Evolutionary conservation across 2,797 vertebrate genomes (phyloP).

Genomic region (Chelmon rostratus): DNA sequence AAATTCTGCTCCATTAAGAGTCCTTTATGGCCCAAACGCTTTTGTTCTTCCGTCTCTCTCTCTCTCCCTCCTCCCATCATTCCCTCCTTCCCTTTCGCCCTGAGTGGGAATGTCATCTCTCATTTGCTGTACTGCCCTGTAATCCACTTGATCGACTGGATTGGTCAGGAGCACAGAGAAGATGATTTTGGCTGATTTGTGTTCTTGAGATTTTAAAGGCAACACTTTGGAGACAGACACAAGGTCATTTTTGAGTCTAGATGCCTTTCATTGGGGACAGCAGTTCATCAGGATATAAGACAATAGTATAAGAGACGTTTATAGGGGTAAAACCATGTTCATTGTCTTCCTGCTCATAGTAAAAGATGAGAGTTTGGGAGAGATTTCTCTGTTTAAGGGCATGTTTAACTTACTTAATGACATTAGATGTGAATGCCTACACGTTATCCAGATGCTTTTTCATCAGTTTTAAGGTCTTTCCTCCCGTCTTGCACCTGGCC

Average conservation of each 20-base stretch:
- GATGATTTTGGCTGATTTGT: slow-evolving; percentile 47
- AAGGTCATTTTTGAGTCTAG: slow-evolving; percentile 21
- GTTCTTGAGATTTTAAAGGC: slow-evolving; percentile 34
- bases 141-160: slow-evolving; percentile 64
- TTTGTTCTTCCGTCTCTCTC: slow-evolving; percentile 52
- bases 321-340: not conserved
- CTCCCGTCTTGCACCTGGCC: slow-evolving; percentile 2
- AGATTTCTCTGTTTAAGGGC: no score
- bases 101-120: slow-evolving; percentile 56
- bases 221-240: slow-evolving; percentile 19
- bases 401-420: not conserved
- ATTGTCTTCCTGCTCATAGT: not conserved
- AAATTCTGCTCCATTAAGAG: slow-evolving; percentile 85
- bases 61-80: slow-evolving; percentile 29
- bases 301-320: not conserved
- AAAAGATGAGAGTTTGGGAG: no score
- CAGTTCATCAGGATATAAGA: not conserved
- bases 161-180: slow-evolving; percentile 51
- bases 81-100: slow-evolving; percentile 35
- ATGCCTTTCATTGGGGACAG: slow-evolving; percentile 4
- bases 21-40: slow-evolving; percentile 64
- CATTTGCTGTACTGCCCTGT: slow-evolving; percentile 39
- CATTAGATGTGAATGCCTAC: not conserved
- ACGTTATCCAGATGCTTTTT: not conserved
- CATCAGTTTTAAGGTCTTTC: not conserved